Evolutionary conservation across 1,140 invertebrate species (phyloP).

Genomic region (Hormaphis cornu): DNA sequence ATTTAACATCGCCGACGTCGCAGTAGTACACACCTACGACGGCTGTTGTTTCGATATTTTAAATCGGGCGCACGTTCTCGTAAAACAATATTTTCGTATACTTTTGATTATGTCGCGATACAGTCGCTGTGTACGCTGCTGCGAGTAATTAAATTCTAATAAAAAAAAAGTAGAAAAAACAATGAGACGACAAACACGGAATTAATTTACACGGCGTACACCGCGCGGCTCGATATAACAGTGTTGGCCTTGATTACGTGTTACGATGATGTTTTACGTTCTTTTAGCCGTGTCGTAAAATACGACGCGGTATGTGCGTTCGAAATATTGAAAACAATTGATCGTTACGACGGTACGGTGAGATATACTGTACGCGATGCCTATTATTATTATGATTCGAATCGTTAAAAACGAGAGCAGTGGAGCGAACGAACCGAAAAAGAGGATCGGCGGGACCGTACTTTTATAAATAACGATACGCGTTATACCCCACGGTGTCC

Average conservation of each 20-base stretch:
- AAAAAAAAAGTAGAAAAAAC: background rate
- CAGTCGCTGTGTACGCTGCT: too few species aligned
- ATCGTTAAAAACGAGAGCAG: conserved; percentile 3
- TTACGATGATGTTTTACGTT: background rate
- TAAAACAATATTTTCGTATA: too few species aligned
- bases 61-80: background rate
- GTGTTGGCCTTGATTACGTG: background rate
- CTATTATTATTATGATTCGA: background rate
- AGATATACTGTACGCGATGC: background rate
- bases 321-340: conserved; percentile 9
- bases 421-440: conserved; percentile 23
- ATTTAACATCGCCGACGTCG: too few species aligned
- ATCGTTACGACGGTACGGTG: background rate
- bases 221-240: background rate
- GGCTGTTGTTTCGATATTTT: too few species aligned
- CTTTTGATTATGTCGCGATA: too few species aligned
- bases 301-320: background rate
- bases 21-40: too few species aligned
- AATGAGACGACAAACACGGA: background rate
- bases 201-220: background rate
- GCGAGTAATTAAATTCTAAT: background rate
- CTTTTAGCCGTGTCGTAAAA: background rate
- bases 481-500: conserved; percentile 13
- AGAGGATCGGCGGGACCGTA: background rate
- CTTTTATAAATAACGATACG: too few species aligned